Conservation (phyloP, 2,888 invertebrate species). For the Lasioglossum pauxillum region DNA sequence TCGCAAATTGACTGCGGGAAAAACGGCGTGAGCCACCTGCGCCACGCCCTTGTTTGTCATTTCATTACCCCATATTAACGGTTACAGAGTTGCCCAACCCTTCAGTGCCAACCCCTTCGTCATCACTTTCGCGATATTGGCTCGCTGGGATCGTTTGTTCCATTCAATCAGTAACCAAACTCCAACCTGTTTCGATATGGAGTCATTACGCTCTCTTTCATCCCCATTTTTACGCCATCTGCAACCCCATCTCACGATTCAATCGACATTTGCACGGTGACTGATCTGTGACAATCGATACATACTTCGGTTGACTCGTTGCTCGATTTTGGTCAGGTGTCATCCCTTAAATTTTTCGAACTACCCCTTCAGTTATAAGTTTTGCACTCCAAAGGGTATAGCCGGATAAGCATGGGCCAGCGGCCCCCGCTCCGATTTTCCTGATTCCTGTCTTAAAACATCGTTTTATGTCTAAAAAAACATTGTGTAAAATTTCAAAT, state of each 20-base stretch:
- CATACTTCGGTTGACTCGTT: neutral
- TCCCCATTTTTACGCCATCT: neutral
- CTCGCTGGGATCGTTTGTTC: neutral
- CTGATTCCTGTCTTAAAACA: no score
- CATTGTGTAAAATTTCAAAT: no score
- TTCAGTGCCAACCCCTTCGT: neutral
- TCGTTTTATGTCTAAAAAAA: no score
- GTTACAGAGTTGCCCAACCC: neutral
- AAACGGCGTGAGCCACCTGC: neutral
- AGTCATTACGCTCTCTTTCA: neutral
- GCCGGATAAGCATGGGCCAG: no score
- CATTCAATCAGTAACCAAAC: slow-evolving; percentile 7
- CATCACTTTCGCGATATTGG: neutral
- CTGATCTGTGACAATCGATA: neutral
- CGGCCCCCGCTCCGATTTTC: no score
- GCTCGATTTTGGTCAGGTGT: neutral
- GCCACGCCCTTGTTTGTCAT: slow-evolving; percentile 53
- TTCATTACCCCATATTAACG: slow-evolving; percentile 9
- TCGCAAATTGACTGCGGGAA: slow-evolving; percentile 47
- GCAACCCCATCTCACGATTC: neutral
- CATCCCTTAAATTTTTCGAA: neutral
- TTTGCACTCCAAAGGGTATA: no score
- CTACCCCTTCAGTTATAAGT: neutral
- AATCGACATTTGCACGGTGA: neutral
- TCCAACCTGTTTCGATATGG: neutral